Conservation (phyloP, 2,113 vertebrate species). For the Ailurus styani region DNA sequence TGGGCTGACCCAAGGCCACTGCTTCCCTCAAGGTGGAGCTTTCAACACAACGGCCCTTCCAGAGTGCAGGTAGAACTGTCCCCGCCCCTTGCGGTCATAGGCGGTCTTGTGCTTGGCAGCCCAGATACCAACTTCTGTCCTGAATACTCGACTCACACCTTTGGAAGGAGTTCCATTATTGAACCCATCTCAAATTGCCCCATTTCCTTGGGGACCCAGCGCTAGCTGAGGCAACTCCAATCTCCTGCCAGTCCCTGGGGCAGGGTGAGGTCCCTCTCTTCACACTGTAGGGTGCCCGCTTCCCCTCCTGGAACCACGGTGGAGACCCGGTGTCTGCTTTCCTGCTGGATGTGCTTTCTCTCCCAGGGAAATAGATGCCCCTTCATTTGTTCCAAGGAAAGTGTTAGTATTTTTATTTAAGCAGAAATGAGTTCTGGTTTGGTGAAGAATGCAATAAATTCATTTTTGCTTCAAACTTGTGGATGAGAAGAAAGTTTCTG, state of each 20-base stretch:
- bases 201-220: background rate
- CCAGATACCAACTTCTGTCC: background rate
- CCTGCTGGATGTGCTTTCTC: background rate
- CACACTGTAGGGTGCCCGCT: fast-evolving
- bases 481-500: background rate
- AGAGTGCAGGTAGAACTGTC: background rate
- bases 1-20: background rate
- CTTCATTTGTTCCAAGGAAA: background rate
- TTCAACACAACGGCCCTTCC: background rate
- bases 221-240: background rate
- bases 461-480: background rate
- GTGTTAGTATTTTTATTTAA: background rate
- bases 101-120: too few species aligned
- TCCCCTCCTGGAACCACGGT: fast-evolving
- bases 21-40: background rate
- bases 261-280: too few species aligned
- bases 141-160: background rate
- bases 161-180: background rate
- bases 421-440: background rate
- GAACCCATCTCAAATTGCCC: background rate
- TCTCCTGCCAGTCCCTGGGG: background rate
- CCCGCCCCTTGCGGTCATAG: background rate
- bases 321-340: background rate
- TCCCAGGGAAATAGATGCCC: background rate
- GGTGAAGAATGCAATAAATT: background rate